phyloP scores from a whole-genome alignment of 2,888 invertebrate genomes.

The Euzophera pinguis region DNA sequence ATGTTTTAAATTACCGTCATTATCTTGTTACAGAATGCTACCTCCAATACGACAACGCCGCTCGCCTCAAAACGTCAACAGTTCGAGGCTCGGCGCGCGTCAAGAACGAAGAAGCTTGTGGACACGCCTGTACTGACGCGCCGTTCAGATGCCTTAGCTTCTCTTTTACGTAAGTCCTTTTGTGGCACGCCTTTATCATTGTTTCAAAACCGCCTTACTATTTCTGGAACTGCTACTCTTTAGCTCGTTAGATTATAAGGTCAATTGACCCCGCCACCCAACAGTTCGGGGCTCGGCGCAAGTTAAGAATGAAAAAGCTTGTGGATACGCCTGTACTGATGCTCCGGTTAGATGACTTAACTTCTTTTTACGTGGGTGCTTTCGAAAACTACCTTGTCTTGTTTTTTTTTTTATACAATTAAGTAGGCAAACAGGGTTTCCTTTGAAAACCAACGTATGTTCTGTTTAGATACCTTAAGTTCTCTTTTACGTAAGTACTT shows the following conservation, averaged over 20 bases:
- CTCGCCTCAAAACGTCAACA: constrained; percentile 82
- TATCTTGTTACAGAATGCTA: constrained; percentile 83
- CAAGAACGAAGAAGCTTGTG: constrained; percentile 83
- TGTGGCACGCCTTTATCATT: too few species aligned
- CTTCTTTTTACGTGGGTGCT: too few species aligned
- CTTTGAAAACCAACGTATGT: too few species aligned
- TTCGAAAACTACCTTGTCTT: too few species aligned
- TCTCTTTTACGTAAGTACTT: too few species aligned
- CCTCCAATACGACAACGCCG: constrained; percentile 87
- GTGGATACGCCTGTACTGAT: constrained; percentile 83
- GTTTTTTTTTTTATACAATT: too few species aligned
- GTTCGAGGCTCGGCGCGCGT: constrained; percentile 83
- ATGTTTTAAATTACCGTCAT: neutral
- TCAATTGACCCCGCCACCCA: too few species aligned
- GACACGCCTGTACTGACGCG: constrained; percentile 81
- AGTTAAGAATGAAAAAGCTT: constrained; percentile 82
- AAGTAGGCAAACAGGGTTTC: too few species aligned
- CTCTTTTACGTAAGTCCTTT: constrained; percentile 77
- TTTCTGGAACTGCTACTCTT: too few species aligned
- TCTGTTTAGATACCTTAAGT: too few species aligned
- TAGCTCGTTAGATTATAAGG: too few species aligned
- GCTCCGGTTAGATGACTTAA: constrained; percentile 86
- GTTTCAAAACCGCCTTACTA: too few species aligned
- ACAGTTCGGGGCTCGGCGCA: constrained; percentile 84
- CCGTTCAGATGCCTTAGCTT: constrained; percentile 87